Percentiles rank a stretch among this genome's conserved stretches.
These are phyloP conservation scores for Taeniopygia guttata DNA, from an alignment of 2,797 vertebrate species.

Conservation along the genomic window DNA sequence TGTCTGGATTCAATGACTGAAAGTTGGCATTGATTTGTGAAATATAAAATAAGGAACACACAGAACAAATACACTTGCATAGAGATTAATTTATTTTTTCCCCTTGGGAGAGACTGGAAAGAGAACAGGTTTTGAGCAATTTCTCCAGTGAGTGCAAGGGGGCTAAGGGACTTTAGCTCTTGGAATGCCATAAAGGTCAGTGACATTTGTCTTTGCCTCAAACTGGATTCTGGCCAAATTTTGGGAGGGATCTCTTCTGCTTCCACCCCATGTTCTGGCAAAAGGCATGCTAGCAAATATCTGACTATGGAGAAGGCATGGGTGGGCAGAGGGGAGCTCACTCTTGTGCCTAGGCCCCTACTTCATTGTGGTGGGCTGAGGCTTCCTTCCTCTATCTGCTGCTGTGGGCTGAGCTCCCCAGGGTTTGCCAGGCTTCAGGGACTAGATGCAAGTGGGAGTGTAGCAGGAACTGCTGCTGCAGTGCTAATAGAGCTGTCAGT, in stretches of 20 bases:
- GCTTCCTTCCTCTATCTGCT: neutral
- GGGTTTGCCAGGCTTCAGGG: neutral
- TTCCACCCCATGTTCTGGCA: neutral
- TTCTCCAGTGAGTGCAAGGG: neutral
- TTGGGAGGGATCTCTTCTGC: neutral
- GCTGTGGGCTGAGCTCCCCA: neutral
- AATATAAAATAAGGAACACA: slow-evolving; percentile 29
- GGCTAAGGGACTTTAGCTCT: neutral
- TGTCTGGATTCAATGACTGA: slow-evolving; percentile 44
- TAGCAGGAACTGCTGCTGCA: neutral
- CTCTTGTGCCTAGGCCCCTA: neutral
- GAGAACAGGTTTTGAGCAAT: slow-evolving; percentile 14
- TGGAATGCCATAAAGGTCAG: neutral
- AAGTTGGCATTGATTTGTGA: neutral
- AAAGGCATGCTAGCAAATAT: fast-evolving
- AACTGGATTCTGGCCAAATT: neutral
- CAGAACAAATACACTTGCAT: neutral
- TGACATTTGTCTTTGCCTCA: neutral
- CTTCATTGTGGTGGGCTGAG: neutral
- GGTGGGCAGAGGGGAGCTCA: neutral
- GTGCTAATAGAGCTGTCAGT: neutral
- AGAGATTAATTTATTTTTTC: neutral
- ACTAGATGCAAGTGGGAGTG: neutral
- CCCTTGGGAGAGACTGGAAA: neutral
- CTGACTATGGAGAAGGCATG: fast-evolving